A percentile compares a stretch with the other conserved stretches of the same genome.
Conservation (phyloP, 2,888 invertebrate genomes). For the Lacanobia wlatinum region DNA sequence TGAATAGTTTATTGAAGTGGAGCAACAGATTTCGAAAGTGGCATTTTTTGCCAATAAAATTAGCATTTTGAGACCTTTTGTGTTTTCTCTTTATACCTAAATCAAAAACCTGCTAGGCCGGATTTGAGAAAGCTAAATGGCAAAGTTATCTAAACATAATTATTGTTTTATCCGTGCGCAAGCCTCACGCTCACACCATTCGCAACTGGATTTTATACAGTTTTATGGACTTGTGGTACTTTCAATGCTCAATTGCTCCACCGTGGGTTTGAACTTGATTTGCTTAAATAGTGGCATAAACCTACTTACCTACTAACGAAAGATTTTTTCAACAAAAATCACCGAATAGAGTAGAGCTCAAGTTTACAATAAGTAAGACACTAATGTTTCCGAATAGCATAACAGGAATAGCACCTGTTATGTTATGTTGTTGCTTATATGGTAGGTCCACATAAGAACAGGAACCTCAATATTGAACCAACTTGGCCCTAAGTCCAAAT, state of each 20-base stretch:
- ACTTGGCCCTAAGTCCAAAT: conserved; percentile 15
- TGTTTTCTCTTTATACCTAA: conserved; percentile 25
- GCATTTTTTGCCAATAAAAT: not conserved
- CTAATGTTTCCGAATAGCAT: not conserved
- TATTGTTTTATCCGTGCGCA: conserved; percentile 2
- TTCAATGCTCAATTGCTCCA: not conserved
- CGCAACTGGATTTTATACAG: conserved; percentile 23
- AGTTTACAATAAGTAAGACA: not conserved
- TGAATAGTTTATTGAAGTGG: not conserved
- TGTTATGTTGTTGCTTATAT: no score
- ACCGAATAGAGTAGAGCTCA: no score
- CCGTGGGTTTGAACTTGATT: not conserved
- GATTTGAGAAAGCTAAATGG: conserved; percentile 38
- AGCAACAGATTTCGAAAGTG: conserved; percentile 18
- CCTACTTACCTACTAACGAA: not conserved
- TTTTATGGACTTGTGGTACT: not conserved
- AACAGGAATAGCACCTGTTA: no score
- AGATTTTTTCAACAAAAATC: no score
- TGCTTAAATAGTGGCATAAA: not conserved
- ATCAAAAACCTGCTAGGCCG: conserved; percentile 37
- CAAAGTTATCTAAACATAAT: conserved; percentile 10
- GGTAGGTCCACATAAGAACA: not conserved
- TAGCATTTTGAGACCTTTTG: conserved; percentile 31
- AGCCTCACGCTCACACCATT: not conserved
- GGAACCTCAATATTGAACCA: not conserved